Evolutionary conservation across 2,888 invertebrate species (phyloP).

Genomic region (Steromphala cineraria): DNA sequence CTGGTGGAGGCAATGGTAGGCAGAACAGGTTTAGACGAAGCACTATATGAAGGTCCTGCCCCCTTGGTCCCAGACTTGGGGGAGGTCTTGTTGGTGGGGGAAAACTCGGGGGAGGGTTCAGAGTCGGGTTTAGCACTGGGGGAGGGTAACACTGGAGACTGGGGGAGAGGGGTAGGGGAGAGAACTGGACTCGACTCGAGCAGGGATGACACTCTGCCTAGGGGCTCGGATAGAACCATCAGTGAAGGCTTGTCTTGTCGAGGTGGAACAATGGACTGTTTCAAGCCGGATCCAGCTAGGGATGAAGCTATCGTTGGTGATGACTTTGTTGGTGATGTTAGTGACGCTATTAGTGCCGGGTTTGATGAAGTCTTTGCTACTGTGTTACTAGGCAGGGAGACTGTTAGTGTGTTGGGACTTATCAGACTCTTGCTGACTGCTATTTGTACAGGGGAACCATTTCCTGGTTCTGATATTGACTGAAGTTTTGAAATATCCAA

Average conservation of each 20-base stretch:
- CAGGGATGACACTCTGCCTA: constrained; percentile 65
- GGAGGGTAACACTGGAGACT: not conserved
- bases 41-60: constrained; percentile 51
- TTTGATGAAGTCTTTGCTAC: constrained; percentile 20
- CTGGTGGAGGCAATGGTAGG: constrained; percentile 66
- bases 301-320: not conserved
- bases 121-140: constrained; percentile 7
- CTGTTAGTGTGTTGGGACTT: constrained; percentile 1
- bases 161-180: not conserved
- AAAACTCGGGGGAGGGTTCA: constrained; percentile 14
- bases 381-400: constrained; percentile 7
- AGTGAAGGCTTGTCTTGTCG: constrained; percentile 9
- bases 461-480: not conserved
- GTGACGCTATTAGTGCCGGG: constrained; percentile 4
- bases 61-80: constrained; percentile 31
- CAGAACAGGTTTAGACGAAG: constrained; percentile 58
- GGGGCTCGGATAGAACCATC: constrained; percentile 47
- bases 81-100: not conserved
- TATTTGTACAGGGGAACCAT: constrained; percentile 20
- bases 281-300: constrained; percentile 13
- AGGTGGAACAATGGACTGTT: not conserved
- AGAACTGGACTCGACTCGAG: constrained; percentile 59
- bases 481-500: not conserved
- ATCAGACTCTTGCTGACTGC: constrained; percentile 33
- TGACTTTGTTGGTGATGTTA: not conserved